Conservation (phyloP, 2,797 vertebrate species). For the Artibeus jamaicensis region DNA sequence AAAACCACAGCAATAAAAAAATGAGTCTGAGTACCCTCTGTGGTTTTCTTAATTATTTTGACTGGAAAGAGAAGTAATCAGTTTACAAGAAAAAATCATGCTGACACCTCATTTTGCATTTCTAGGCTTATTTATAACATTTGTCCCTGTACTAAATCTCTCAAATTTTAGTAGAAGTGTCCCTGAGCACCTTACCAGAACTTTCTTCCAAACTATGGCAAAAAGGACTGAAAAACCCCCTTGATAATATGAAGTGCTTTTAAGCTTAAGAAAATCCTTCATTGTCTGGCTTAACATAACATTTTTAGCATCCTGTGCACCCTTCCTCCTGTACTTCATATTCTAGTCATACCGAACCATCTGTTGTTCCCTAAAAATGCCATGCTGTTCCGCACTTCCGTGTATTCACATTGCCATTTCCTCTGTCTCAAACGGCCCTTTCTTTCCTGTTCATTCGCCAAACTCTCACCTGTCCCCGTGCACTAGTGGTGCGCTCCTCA, state of each 20-base stretch:
- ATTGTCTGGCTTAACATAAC: conserved; percentile 38
- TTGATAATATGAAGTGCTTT: background rate
- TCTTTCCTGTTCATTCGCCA: background rate
- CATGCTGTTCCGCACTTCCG: background rate
- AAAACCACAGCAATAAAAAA: background rate
- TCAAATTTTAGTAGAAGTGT: background rate
- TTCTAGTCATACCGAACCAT: conserved; percentile 2
- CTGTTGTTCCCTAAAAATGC: conserved; percentile 29
- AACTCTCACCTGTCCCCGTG: background rate
- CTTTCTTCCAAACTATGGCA: background rate
- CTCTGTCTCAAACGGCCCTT: background rate
- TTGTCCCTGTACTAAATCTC: background rate
- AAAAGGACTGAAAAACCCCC: background rate
- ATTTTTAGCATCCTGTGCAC: background rate
- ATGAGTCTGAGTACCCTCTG: background rate
- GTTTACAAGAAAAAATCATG: background rate
- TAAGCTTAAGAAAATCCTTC: conserved; percentile 11
- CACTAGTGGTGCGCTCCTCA: background rate
- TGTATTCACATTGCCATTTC: background rate
- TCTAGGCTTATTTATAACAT: background rate
- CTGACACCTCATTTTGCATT: background rate
- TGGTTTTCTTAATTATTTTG: background rate
- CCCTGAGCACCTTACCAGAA: background rate
- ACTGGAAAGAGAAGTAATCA: background rate
- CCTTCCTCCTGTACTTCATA: background rate